phyloP scores from a whole-genome alignment of 2,888 invertebrate genomes.

The Oscheius sp. region DNA sequence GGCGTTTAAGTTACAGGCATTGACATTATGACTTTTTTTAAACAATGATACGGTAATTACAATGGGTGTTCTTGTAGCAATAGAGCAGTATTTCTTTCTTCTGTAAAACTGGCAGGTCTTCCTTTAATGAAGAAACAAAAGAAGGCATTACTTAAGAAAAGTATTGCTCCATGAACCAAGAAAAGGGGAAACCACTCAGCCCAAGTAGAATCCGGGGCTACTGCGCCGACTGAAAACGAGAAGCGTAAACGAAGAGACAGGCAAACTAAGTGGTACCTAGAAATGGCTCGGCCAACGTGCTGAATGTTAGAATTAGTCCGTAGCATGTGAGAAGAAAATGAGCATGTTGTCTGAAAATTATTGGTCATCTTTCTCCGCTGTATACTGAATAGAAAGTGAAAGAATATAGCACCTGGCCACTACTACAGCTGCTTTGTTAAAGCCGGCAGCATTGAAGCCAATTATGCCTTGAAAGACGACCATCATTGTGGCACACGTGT shows the following conservation, averaged over 20 bases:
- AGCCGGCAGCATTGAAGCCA: slow-evolving; percentile 51
- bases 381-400: not conserved
- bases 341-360: slow-evolving; percentile 41
- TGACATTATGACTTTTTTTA: not conserved
- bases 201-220: slow-evolving; percentile 31
- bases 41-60: not conserved
- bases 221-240: slow-evolving; percentile 21
- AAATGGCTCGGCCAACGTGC: slow-evolving; percentile 39
- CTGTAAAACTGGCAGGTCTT: slow-evolving; percentile 16
- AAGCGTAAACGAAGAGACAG: not conserved
- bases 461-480: slow-evolving; percentile 43
- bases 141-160: slow-evolving; percentile 14
- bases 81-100: not conserved
- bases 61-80: slow-evolving; percentile 3
- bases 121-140: slow-evolving; percentile 32
- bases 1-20: not conserved
- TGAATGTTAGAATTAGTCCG: slow-evolving; percentile 42
- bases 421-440: slow-evolving; percentile 47
- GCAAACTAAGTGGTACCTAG: slow-evolving; percentile 12
- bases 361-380: not conserved
- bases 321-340: slow-evolving; percentile 39
- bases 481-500: slow-evolving; percentile 38
- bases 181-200: slow-evolving; percentile 33
- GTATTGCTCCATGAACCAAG: slow-evolving; percentile 18
- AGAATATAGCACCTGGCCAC: slow-evolving; percentile 38